Percentiles rank a stretch among this genome's conserved stretches.
Conservation (phyloP, 2,113 vertebrate species). For the Centrocercus urophasianus region DNA sequence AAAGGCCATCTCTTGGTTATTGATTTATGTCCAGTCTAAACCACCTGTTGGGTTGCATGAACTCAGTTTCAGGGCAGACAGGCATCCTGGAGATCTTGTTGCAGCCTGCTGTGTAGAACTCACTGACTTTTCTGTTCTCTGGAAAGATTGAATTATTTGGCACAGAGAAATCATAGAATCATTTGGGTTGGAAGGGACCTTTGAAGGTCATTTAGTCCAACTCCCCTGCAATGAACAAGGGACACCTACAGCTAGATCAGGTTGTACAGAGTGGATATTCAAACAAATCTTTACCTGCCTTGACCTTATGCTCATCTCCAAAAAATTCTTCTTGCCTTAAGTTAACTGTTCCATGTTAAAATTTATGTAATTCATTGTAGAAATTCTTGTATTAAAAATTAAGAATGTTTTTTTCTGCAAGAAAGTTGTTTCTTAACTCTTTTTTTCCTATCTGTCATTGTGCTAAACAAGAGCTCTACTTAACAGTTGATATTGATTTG, state of each 20-base stretch:
- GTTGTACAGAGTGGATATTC: too few species aligned
- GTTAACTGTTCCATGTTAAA: too few species aligned
- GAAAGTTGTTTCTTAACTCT: conserved; percentile 38
- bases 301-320: background rate
- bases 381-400: background rate
- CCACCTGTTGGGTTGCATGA: background rate
- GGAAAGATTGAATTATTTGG: background rate
- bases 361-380: background rate
- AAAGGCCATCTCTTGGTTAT: too few species aligned
- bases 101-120: background rate
- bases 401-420: background rate
- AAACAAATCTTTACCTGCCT: background rate
- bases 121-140: background rate
- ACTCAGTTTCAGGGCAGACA: background rate
- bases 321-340: background rate
- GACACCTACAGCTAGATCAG: too few species aligned
- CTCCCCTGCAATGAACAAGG: too few species aligned
- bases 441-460: background rate
- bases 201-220: too few species aligned
- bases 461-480: conserved; percentile 35
- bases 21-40: background rate
- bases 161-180: too few species aligned
- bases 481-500: conserved; percentile 59
- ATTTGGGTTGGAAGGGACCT: too few species aligned
- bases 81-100: rapidly evolving